These are phyloP conservation scores for Chirona hameri DNA, from an alignment of 2,888 invertebrate genomes.

Conservation along the genomic window DNA sequence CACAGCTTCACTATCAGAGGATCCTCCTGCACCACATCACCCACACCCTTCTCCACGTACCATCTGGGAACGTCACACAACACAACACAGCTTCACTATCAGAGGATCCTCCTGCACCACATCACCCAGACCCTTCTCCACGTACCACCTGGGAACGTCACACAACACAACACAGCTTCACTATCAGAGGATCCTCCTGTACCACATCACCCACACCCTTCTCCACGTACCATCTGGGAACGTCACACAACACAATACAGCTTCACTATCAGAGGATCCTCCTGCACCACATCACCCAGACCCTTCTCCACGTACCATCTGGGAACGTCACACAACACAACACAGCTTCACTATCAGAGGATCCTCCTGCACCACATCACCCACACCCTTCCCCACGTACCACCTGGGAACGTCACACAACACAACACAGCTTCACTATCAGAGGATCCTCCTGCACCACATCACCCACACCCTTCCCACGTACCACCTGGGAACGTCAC, in stretches of 20 bases:
- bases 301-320: conserved; percentile 57
- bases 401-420: too few relatives aligned
- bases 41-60: conserved; percentile 53
- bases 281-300: conserved; percentile 48
- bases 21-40: conserved; percentile 48
- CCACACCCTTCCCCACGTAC: conserved; percentile 53
- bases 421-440: conserved; percentile 65
- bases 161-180: too few relatives aligned
- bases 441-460: conserved; percentile 53
- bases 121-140: conserved; percentile 51
- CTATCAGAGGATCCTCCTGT: conserved; percentile 56
- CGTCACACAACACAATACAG: too few relatives aligned
- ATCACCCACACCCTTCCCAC: conserved; percentile 51
- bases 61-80: too few relatives aligned
- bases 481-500: conserved; percentile 59
- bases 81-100: conserved; percentile 65
- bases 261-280: conserved; percentile 61
- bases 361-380: conserved; percentile 48
- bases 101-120: conserved; percentile 53
- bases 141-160: conserved; percentile 58
- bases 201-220: conserved; percentile 52
- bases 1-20: conserved; percentile 66
- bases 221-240: conserved; percentile 56
- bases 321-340: too few relatives aligned
- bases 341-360: conserved; percentile 66